These are phyloP conservation scores for Patella vulgata DNA, from an alignment of 1,140 invertebrate genomes.

Conservation along the genomic window DNA sequence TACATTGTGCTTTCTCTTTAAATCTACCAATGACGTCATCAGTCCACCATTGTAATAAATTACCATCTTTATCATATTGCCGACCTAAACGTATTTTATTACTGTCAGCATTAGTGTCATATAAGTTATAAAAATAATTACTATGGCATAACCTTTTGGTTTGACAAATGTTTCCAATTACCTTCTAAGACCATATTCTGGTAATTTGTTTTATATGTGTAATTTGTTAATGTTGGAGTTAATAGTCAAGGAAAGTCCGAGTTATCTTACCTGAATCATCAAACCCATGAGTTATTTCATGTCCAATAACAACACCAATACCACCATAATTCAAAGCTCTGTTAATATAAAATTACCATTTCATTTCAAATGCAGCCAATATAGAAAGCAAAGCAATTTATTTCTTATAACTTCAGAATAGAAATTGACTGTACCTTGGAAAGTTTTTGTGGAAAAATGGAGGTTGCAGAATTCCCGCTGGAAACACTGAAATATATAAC, in stretches of 20 bases:
- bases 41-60: constrained; percentile 1
- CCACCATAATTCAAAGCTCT: constrained; percentile 73
- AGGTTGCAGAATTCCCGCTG: constrained; percentile 74
- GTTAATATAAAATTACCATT: too few species aligned
- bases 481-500: constrained; percentile 65
- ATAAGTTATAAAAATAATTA: neutral
- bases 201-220: too few species aligned
- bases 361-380: too few species aligned
- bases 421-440: too few species aligned
- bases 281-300: constrained; percentile 73
- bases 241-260: too few species aligned
- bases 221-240: too few species aligned
- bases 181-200: too few species aligned
- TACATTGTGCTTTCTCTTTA: constrained; percentile 10
- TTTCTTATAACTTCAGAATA: too few species aligned
- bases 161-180: too few species aligned
- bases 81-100: constrained; percentile 6
- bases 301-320: constrained; percentile 73
- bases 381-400: too few species aligned
- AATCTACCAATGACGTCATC: constrained; percentile 3
- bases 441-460: constrained; percentile 71
- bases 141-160: too few species aligned
- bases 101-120: neutral
- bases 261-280: constrained; percentile 69
- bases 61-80: constrained; percentile 11